Conservation (phyloP, 2,888 invertebrate genomes). For the Colletes collaris region DNA sequence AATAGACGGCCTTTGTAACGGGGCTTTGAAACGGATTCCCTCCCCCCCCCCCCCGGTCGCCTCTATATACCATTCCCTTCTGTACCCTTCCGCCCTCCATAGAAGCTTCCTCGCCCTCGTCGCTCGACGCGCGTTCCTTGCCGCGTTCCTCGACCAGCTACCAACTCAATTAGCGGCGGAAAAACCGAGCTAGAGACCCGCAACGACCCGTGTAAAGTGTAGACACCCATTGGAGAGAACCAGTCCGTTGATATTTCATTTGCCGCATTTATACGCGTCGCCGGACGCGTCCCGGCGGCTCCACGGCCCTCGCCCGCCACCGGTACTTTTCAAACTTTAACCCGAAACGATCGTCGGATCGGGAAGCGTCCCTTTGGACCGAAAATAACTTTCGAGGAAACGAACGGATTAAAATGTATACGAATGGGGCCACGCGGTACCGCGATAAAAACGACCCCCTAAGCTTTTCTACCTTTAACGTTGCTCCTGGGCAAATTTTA, state of each 20-base stretch:
- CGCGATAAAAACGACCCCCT: neutral
- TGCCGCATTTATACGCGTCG: neutral
- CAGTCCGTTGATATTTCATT: neutral
- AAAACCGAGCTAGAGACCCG: slow-evolving; percentile 55
- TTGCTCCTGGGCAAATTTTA: too few relatives aligned
- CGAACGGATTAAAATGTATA: neutral
- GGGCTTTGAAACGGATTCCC: slow-evolving; percentile 33
- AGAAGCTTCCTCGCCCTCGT: slow-evolving; percentile 17
- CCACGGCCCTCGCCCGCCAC: neutral
- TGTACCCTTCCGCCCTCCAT: too few relatives aligned
- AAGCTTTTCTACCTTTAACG: too few relatives aligned
- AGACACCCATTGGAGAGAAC: slow-evolving; percentile 6
- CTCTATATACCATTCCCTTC: too few relatives aligned
- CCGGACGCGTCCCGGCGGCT: neutral
- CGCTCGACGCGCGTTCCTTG: slow-evolving; percentile 6
- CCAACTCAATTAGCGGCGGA: slow-evolving; percentile 72
- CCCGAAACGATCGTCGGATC: neutral
- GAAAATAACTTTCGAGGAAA: neutral
- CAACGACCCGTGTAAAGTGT: slow-evolving; percentile 13
- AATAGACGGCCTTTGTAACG: slow-evolving; percentile 38
- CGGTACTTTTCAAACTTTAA: slow-evolving; percentile 11
- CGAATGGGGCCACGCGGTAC: neutral
- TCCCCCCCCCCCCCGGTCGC: too few relatives aligned
- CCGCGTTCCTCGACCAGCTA: slow-evolving; percentile 40
- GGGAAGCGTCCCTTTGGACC: neutral